Base-by-base conservation (phyloP, 2,113 vertebrate genomes). In the Nematolebias whitei region DNA sequence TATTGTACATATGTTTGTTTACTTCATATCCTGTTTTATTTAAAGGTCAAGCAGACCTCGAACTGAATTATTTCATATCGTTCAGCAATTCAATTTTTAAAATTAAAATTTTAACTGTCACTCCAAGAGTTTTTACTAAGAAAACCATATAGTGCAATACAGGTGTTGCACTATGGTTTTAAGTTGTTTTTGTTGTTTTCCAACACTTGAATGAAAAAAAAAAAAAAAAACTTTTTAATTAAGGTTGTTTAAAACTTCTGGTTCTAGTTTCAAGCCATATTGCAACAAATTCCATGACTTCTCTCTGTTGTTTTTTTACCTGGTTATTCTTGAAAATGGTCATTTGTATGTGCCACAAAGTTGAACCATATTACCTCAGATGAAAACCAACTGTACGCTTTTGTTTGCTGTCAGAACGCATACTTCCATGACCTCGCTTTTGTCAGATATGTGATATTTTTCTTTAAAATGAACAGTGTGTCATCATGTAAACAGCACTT, bases 281-380 rank as follows among this genome's bases (percentile, higher is more conserved):
- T 32, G 2, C 7, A 24, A 18, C 26, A 39, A 2, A 7, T 57
- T 63, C 22, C n/a, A 4, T 74, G 43, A 24, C 2, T 12, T 23
- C 59, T 44, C 4, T 23, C 32, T 56, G 16, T 68, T 63, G 11
- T 66, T 75, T 66, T 75, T 57, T 11, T 35, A 57, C 48, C 65
- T 82, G 62, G 10, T 72, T 35, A 61, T 61, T 82, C 76, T 87
- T 89, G 79, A 89, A 86, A 74, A 65, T 9, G 38, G 10, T 43
- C 53, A 11, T 71, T 68, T 63, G 12, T 67, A 11, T 65, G 53
- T 50, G 15, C 10, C 20, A 64, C 35, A 52, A 55, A 43, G n/a
- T 58, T 40, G 18, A 61, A 56, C 22, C 61, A 20, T 51, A 32
- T 39, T 43, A 51, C 20, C 43, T 23, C 20, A 38, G 22, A 40